These are phyloP conservation scores for Pterocles orientalis DNA, from an alignment of 2,113 vertebrate genomes.

Conservation along the genomic window DNA sequence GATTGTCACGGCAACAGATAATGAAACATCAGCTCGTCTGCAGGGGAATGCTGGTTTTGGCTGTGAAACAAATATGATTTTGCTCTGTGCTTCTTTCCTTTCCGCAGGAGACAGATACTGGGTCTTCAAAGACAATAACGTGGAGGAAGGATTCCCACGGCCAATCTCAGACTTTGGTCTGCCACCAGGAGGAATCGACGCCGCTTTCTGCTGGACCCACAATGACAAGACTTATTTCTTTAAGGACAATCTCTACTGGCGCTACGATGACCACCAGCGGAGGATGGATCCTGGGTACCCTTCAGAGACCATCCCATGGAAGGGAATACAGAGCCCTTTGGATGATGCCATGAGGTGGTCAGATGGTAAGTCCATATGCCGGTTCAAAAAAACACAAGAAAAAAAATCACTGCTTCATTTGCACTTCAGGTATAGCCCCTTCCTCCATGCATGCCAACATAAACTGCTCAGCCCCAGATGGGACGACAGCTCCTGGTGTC, in stretches of 20 bases:
- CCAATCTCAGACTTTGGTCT: constrained; percentile 91
- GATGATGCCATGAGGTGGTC: constrained; percentile 96
- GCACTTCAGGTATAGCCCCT: not conserved
- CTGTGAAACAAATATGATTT: not conserved
- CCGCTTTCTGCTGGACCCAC: constrained; percentile 91
- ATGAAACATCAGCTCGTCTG: not conserved
- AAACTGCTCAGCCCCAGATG: not conserved
- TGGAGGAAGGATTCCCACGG: constrained; percentile 93
- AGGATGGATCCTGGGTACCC: constrained; percentile 93
- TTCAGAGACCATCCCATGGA: constrained; percentile 86
- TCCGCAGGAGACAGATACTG: constrained; percentile 91
- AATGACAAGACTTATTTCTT: constrained; percentile 98
- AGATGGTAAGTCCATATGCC: constrained; percentile 81
- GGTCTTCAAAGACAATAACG: constrained; percentile 95
- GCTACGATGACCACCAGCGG: constrained; percentile 86
- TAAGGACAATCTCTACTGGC: constrained; percentile 91
- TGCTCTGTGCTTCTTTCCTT: constrained; percentile 19
- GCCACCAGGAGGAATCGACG: constrained; percentile 86
- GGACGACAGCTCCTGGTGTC: not conserved
- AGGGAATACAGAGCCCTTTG: constrained; percentile 85
- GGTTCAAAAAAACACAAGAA: not conserved
- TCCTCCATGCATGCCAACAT: not conserved
- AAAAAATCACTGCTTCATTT: not conserved
- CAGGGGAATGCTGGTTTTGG: fast-evolving
- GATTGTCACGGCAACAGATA: not conserved